A percentile compares a stretch with the other conserved stretches of the same genome.
phyloP scores from a whole-genome alignment of 2,888 invertebrate species.

The Pseudolycoriella hygida region DNA sequence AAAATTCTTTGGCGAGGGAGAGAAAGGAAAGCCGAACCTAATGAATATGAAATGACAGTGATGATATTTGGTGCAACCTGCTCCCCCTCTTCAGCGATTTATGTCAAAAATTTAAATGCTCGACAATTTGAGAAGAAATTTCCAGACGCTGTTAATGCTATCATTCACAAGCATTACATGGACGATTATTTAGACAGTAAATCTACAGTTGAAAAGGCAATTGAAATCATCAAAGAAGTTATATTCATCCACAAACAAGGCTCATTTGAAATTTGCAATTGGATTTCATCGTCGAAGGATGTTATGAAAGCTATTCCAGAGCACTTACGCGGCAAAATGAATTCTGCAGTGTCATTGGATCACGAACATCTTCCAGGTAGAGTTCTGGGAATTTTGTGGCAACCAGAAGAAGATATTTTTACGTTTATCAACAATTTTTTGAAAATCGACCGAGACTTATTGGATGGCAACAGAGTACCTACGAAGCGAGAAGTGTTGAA shows the following conservation, averaged over 20 bases:
- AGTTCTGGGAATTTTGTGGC: background rate
- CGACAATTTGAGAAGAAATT: background rate
- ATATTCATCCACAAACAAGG: background rate
- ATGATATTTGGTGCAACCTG: background rate
- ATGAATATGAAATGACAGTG: background rate
- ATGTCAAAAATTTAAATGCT: background rate
- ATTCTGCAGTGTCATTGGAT: background rate
- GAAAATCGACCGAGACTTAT: background rate
- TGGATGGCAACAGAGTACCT: background rate
- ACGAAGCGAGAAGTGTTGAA: background rate
- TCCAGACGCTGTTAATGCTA: background rate
- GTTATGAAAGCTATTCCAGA: background rate
- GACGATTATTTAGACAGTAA: background rate
- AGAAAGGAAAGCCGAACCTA: background rate
- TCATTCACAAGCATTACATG: background rate
- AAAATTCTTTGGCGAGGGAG: constrained; percentile 10
- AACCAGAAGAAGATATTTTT: background rate
- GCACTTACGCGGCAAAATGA: background rate
- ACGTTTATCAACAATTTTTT: background rate
- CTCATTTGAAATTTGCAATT: background rate
- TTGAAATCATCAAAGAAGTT: background rate
- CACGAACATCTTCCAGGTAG: background rate
- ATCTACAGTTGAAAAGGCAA: background rate
- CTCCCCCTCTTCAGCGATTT: background rate
- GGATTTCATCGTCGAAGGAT: background rate